These are phyloP conservation scores for Scrobipalpa costella DNA, from an alignment of 2,888 invertebrate genomes.

Conservation along the genomic window DNA sequence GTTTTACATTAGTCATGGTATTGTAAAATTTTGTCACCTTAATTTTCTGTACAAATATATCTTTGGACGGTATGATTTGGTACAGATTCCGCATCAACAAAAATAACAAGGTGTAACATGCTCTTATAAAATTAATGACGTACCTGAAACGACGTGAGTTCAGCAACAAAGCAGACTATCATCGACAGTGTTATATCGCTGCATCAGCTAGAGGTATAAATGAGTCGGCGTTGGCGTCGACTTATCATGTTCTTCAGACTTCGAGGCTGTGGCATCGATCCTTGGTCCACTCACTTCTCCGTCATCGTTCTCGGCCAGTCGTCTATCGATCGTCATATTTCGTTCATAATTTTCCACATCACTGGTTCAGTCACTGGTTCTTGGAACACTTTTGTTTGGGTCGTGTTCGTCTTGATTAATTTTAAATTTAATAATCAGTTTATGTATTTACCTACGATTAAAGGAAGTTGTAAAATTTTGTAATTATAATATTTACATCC, in stretches of 20 bases:
- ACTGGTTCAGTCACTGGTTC: constrained; percentile 40
- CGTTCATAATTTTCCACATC: constrained; percentile 59
- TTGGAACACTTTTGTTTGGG: constrained; percentile 39
- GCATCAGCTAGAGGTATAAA: constrained; percentile 71
- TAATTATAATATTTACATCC: not conserved
- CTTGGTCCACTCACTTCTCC: constrained; percentile 49
- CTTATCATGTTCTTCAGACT: constrained; percentile 59
- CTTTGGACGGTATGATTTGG: not conserved
- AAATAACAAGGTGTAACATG: not conserved
- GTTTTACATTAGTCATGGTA: constrained; percentile 34
- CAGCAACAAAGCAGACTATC: constrained; percentile 80
- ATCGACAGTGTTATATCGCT: constrained; percentile 74
- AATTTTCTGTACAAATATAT: not conserved
- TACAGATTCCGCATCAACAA: not conserved
- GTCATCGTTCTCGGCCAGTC: constrained; percentile 35
- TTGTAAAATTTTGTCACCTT: constrained; percentile 14
- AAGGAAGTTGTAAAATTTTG: constrained; percentile 4
- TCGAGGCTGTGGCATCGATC: constrained; percentile 52
- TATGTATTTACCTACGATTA: constrained; percentile 18
- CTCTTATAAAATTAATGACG: constrained; percentile 31
- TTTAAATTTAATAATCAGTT: constrained; percentile 13
- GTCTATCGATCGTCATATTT: constrained; percentile 32
- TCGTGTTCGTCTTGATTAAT: constrained; percentile 19
- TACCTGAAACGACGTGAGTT: constrained; percentile 79
- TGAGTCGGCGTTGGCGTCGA: constrained; percentile 74